Evolutionary conservation across 2,113 vertebrate genomes (phyloP).

Genomic region (Gnathochromis pfefferi): DNA sequence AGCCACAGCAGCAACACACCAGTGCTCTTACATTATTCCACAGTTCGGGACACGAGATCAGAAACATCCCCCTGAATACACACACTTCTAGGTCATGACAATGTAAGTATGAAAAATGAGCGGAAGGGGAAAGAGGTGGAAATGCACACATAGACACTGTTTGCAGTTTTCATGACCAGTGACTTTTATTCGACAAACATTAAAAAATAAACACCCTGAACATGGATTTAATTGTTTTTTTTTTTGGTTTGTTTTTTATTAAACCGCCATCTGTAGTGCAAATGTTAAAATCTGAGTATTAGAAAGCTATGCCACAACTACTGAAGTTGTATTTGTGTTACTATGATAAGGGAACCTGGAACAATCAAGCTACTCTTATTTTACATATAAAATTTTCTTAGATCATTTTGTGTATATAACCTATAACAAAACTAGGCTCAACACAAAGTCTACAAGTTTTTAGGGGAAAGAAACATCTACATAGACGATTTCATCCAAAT

Average conservation of each 20-base stretch:
- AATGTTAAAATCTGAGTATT: neutral
- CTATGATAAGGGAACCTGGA: neutral
- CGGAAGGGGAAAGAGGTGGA: neutral
- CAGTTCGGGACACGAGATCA: constrained; percentile 48
- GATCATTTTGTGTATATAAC: neutral
- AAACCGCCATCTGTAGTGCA: neutral
- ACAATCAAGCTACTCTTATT: neutral
- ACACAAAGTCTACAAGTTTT: neutral
- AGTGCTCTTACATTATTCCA: constrained; percentile 67
- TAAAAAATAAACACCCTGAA: neutral
- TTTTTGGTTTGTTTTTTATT: neutral
- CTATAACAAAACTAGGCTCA: neutral
- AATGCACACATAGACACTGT: constrained; percentile 26
- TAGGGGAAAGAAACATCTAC: neutral
- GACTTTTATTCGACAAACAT: constrained; percentile 29
- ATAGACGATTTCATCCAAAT: neutral
- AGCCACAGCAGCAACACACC: constrained; percentile 62
- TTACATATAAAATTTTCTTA: neutral
- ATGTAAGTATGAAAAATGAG: constrained; percentile 57
- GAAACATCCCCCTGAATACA: constrained; percentile 56
- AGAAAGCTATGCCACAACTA: neutral
- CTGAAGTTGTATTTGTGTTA: neutral
- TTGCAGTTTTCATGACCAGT: constrained; percentile 27
- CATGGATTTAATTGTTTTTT: neutral
- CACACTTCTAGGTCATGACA: constrained; percentile 62